A percentile compares a stretch with the other conserved stretches of the same genome.
These are phyloP conservation scores for Thripadectes ignobilis DNA, from an alignment of 2,797 vertebrate genomes.

Conservation along the genomic window DNA sequence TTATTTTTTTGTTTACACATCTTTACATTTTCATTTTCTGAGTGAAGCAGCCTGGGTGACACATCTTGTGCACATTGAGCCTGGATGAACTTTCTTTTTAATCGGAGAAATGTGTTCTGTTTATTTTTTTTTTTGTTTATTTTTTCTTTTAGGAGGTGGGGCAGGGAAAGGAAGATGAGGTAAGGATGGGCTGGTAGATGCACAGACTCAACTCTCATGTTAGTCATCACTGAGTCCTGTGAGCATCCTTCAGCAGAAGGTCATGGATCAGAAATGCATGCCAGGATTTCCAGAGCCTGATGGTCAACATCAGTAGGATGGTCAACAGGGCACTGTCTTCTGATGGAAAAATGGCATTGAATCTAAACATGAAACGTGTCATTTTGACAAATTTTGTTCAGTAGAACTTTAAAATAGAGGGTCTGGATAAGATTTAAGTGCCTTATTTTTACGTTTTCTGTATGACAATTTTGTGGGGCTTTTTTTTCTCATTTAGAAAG, in stretches of 20 bases:
- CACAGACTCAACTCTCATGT: neutral
- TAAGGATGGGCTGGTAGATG: neutral
- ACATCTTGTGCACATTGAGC: neutral
- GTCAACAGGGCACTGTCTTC: neutral
- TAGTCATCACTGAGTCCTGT: neutral
- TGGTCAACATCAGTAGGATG: fast-evolving
- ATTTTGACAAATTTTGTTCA: conserved; percentile 22
- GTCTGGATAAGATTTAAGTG: neutral
- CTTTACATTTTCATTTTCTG: conserved; percentile 64
- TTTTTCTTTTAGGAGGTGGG: neutral
- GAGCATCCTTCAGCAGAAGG: neutral
- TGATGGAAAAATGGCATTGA: neutral
- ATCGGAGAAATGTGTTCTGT: neutral
- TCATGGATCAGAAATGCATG: neutral
- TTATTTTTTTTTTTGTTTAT: neutral
- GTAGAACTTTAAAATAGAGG: neutral
- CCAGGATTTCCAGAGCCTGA: neutral
- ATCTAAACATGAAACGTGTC: neutral
- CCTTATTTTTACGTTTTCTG: neutral
- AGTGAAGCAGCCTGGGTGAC: neutral
- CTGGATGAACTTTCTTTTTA: conserved; percentile 4
- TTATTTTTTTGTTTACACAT: conserved; percentile 62
- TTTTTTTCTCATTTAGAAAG: neutral
- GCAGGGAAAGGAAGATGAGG: neutral
- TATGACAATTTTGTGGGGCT: neutral